phyloP scores from a whole-genome alignment of 2,888 invertebrate genomes.

The Cheilosia impressa region DNA sequence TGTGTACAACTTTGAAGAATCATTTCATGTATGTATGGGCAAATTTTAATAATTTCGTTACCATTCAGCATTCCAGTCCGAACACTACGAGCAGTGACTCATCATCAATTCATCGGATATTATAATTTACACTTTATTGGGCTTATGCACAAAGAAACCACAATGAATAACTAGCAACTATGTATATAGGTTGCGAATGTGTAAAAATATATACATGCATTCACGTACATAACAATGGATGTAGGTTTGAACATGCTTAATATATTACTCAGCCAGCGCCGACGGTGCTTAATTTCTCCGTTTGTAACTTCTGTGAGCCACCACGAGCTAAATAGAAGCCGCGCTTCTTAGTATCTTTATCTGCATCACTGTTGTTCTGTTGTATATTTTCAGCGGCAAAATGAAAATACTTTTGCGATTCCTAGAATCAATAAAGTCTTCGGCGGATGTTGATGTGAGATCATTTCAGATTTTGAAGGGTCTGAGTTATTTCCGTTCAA shows the following conservation, averaged over 20 bases:
- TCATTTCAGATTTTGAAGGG: slow-evolving; percentile 38
- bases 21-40: not conserved
- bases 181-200: not conserved
- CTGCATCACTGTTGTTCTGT: slow-evolving; percentile 1
- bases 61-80: slow-evolving; percentile 43
- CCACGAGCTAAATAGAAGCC: slow-evolving; percentile 19
- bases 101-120: not conserved
- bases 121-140: slow-evolving; percentile 38
- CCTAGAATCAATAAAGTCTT: slow-evolving; percentile 44
- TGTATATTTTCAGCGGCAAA: not conserved
- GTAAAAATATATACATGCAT: not conserved
- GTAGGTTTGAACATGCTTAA: not conserved
- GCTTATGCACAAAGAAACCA: slow-evolving; percentile 33
- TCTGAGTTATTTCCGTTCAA: slow-evolving; percentile 16
- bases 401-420: slow-evolving; percentile 30
- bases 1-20: not conserved
- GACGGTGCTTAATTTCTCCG: too few relatives aligned
- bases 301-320: slow-evolving; percentile 30
- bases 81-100: slow-evolving; percentile 44
- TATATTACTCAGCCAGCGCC: slow-evolving; percentile 18
- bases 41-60: slow-evolving; percentile 30
- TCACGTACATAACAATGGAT: not conserved
- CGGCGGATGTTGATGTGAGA: slow-evolving; percentile 49
- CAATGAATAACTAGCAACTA: not conserved
- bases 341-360: slow-evolving; percentile 25